Conservation (phyloP, 2,797 vertebrate genomes). For the Aselliscus stoliczkanus region DNA sequence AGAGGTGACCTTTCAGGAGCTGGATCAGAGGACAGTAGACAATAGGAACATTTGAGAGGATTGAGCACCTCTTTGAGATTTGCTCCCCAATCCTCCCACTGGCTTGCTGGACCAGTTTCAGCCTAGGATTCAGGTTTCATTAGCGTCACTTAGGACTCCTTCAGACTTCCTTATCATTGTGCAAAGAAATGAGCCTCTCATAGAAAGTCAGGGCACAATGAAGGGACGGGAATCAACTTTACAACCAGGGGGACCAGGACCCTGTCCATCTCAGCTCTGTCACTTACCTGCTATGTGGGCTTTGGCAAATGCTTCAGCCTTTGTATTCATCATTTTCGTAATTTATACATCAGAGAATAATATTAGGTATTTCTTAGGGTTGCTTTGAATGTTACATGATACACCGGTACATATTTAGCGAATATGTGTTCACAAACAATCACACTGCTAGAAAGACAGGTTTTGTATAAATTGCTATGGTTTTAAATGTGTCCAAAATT, state of each 20-base stretch:
- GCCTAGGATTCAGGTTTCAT: conserved; percentile 33
- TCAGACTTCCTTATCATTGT: not conserved
- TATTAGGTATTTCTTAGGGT: not conserved
- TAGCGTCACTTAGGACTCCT: conserved; percentile 5
- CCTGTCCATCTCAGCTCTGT: not conserved
- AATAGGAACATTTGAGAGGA: not conserved
- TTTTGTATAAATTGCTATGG: not conserved
- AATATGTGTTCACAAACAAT: not conserved
- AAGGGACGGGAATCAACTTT: not conserved
- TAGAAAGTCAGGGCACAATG: not conserved
- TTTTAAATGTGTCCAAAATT: not conserved
- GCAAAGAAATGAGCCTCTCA: not conserved
- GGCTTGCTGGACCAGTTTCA: conserved; percentile 32
- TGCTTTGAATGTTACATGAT: not conserved
- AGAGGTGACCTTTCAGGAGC: not conserved
- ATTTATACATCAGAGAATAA: not conserved
- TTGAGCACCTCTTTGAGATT: not conserved
- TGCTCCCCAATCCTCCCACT: not conserved
- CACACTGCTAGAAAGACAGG: not conserved
- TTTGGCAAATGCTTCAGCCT: not conserved
- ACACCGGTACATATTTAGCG: not conserved
- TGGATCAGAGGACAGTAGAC: not conserved
- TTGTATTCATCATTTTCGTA: not conserved
- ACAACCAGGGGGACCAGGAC: not conserved
- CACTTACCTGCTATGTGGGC: not conserved